phyloP scores from a whole-genome alignment of 2,797 vertebrate genomes.

The Rhinatrema bivittatum region DNA sequence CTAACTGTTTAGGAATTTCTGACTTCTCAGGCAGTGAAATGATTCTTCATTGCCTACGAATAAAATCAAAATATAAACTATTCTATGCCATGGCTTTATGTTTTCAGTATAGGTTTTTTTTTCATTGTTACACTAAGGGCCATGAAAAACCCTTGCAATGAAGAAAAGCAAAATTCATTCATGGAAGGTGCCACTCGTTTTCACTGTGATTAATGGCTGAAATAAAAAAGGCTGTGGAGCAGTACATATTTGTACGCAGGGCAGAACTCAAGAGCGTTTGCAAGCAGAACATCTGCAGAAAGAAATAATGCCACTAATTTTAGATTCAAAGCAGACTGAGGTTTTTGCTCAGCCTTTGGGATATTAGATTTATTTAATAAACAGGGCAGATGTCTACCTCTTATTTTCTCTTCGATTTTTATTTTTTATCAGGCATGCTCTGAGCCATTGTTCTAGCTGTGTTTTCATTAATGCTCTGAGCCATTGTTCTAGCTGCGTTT shows the following conservation, averaged over 20 bases:
- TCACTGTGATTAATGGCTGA: constrained; percentile 8
- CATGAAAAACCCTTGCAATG: no score
- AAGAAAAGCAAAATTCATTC: constrained; percentile 2
- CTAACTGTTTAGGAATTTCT: no score
- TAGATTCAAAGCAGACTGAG: constrained; percentile 2
- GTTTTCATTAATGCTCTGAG: constrained; percentile 6
- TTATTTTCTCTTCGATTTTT: constrained; percentile 6
- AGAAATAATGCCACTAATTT: constrained; percentile 5
- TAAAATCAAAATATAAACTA: no score
- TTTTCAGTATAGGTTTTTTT: no score
- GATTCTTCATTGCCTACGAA: no score
- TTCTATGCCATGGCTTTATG: no score
- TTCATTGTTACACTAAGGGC: no score
- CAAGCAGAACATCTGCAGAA: constrained; percentile 15
- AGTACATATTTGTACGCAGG: constrained; percentile 4
- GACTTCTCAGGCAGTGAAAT: no score
- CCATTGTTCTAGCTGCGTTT: constrained; percentile 5
- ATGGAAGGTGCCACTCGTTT: constrained; percentile 6
- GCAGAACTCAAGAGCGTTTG: not conserved
- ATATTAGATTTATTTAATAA: constrained; percentile 2
- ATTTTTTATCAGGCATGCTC: constrained; percentile 5
- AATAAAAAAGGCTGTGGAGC: not conserved
- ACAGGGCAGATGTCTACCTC: constrained; percentile 2
- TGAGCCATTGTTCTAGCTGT: constrained; percentile 5
- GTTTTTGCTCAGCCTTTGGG: no score